phyloP scores from a whole-genome alignment of 2,113 vertebrate species.

The Melospiza melodia region DNA sequence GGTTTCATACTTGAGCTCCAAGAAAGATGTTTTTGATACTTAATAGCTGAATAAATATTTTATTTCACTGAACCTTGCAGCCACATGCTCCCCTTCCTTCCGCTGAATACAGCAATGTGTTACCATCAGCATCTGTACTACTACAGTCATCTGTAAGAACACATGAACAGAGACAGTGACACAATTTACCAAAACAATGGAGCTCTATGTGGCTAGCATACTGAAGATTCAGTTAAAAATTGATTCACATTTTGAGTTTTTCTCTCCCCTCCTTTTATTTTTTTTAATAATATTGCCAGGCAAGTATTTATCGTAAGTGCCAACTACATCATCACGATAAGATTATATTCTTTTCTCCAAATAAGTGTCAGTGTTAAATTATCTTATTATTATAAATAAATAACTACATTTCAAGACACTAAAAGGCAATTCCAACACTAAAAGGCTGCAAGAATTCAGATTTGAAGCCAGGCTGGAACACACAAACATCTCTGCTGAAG shows the following conservation, averaged over 20 bases:
- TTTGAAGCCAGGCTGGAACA: neutral
- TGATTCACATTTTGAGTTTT: neutral
- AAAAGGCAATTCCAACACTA: neutral
- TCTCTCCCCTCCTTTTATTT: neutral
- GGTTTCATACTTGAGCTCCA: neutral
- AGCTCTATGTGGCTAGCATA: neutral
- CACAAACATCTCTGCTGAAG: neutral
- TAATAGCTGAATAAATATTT: neutral
- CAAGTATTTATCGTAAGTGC: neutral
- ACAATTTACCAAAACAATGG: neutral
- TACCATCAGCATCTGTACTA: neutral
- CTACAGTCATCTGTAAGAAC: neutral
- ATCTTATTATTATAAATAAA: neutral
- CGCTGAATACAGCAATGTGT: neutral
- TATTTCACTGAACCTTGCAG: neutral
- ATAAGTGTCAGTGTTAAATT: neutral
- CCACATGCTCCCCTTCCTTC: neutral
- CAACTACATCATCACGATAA: neutral
- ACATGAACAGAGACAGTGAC: neutral
- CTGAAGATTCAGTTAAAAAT: neutral
- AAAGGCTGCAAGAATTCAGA: neutral
- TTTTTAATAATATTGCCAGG: neutral
- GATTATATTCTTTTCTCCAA: neutral
- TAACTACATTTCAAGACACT: neutral
- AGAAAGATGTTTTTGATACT: neutral